phyloP scores from a whole-genome alignment of 2,888 invertebrate genomes.

The Trichopoda pennipes region DNA sequence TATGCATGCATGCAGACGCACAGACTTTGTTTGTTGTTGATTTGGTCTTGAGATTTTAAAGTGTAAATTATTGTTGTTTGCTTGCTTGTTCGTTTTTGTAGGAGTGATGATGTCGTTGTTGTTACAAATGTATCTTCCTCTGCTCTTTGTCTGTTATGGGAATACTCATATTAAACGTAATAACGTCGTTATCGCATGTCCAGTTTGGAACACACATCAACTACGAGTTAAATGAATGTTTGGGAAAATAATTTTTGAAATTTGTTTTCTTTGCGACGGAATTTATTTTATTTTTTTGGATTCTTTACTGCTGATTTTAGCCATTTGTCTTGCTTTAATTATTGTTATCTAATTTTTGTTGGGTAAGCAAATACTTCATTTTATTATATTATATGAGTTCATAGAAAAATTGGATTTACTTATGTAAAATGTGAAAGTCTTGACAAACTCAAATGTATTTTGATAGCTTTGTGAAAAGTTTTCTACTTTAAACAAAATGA shows the following conservation, averaged over 20 bases:
- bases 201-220: slow-evolving; percentile 11
- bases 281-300: slow-evolving; percentile 16
- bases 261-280: background rate
- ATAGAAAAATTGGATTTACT: slow-evolving; percentile 15
- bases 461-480: too few species aligned
- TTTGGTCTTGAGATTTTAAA: slow-evolving; percentile 57
- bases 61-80: slow-evolving; percentile 66
- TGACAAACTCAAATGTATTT: too few species aligned
- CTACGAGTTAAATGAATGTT: slow-evolving; percentile 4
- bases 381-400: slow-evolving; percentile 33
- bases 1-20: slow-evolving; percentile 11
- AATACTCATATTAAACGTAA: slow-evolving; percentile 7
- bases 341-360: slow-evolving; percentile 35
- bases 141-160: slow-evolving; percentile 17
- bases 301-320: slow-evolving; percentile 8
- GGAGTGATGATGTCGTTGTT: slow-evolving; percentile 24
- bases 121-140: background rate
- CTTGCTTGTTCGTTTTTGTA: slow-evolving; percentile 70
- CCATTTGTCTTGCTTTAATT: slow-evolving; percentile 33
- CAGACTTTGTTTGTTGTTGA: slow-evolving; percentile 45
- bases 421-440: background rate
- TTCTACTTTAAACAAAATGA: too few species aligned
- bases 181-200: slow-evolving; percentile 34
- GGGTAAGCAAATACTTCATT: slow-evolving; percentile 17
- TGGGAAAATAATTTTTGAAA: slow-evolving; percentile 17